A percentile compares a stretch with the other conserved stretches of the same genome.
These are phyloP conservation scores for Drosophila silvestris DNA, from an alignment of 2,888 invertebrate species.

Conservation along the genomic window DNA sequence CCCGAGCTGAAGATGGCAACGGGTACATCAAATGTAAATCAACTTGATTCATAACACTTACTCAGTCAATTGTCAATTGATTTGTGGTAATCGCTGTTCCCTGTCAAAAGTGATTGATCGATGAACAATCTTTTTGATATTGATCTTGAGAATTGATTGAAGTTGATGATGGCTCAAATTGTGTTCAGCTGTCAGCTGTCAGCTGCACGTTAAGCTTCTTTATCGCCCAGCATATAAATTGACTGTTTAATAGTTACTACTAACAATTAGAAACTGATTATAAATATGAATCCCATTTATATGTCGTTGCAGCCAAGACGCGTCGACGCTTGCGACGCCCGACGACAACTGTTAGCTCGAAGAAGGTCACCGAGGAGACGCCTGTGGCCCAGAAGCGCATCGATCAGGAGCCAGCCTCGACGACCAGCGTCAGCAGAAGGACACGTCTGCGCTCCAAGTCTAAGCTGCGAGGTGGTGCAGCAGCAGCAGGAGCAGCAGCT, in stretches of 20 bases:
- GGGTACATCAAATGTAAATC: slow-evolving; percentile 59
- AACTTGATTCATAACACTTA: slow-evolving; percentile 51
- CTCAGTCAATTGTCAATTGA: slow-evolving; percentile 42
- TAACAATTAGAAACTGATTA: background rate
- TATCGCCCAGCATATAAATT: slow-evolving; percentile 5
- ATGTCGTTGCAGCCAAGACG: slow-evolving; percentile 77
- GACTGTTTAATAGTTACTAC: background rate
- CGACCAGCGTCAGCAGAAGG: slow-evolving; percentile 88
- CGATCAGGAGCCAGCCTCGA: slow-evolving; percentile 88
- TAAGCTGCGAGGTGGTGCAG: slow-evolving; percentile 85
- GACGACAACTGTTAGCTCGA: slow-evolving; percentile 85
- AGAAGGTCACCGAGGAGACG: slow-evolving; percentile 72
- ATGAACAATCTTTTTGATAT: slow-evolving; percentile 34
- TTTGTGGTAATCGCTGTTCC: slow-evolving; percentile 30
- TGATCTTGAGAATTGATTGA: slow-evolving; percentile 26
- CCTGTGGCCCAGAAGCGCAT: slow-evolving; percentile 85
- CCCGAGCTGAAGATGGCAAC: slow-evolving; percentile 47
- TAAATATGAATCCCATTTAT: background rate
- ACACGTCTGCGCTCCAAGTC: slow-evolving; percentile 87
- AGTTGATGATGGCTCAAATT: slow-evolving; percentile 18
- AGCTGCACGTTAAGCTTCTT: slow-evolving; percentile 1
- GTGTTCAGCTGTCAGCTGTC: slow-evolving; percentile 14
- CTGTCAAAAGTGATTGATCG: background rate
- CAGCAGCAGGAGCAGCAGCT: slow-evolving; percentile 60
- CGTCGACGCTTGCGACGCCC: slow-evolving; percentile 83